Percentiles rank a stretch among this genome's conserved stretches.
Conservation (phyloP, 1,140 invertebrate genomes). For the Drosophila elegans region DNA sequence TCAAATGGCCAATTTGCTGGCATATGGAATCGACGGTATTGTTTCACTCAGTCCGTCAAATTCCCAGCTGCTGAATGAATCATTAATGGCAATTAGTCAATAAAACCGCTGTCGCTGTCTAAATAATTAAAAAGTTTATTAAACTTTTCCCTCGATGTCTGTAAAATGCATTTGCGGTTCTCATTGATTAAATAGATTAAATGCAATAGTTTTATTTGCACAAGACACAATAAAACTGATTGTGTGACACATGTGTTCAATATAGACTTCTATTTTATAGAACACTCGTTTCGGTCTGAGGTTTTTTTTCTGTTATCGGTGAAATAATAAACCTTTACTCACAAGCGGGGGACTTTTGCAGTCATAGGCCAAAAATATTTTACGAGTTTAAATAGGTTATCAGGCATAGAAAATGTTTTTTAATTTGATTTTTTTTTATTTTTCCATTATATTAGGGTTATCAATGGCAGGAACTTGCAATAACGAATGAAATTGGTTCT, state of each 20-base stretch:
- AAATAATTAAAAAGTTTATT: constrained; percentile 15
- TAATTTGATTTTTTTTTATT: too few relatives aligned
- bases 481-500: not conserved
- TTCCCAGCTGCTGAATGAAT: constrained; percentile 56
- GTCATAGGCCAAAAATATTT: constrained; percentile 17
- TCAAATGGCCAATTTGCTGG: constrained; percentile 14
- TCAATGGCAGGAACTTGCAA: not conserved
- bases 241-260: constrained; percentile 3
- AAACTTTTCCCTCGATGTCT: constrained; percentile 4
- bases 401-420: not conserved
- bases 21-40: constrained; percentile 4
- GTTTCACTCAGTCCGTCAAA: constrained; percentile 15
- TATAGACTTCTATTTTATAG: not conserved
- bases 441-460: not conserved
- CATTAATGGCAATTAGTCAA: constrained; percentile 52
- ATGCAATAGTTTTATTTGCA: constrained; percentile 17
- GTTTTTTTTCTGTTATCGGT: constrained; percentile 24
- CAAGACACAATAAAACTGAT: not conserved
- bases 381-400: constrained; percentile 11
- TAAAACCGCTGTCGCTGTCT: not conserved
- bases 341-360: not conserved
- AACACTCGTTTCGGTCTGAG: constrained; percentile 1
- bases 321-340: constrained; percentile 22
- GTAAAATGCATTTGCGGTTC: not conserved
- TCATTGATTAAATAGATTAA: constrained; percentile 20